Evolutionary conservation across 2,888 invertebrate species (phyloP), one percentile per base, ranked within the genome.

Genomic region (Eilema caniola): DNA sequence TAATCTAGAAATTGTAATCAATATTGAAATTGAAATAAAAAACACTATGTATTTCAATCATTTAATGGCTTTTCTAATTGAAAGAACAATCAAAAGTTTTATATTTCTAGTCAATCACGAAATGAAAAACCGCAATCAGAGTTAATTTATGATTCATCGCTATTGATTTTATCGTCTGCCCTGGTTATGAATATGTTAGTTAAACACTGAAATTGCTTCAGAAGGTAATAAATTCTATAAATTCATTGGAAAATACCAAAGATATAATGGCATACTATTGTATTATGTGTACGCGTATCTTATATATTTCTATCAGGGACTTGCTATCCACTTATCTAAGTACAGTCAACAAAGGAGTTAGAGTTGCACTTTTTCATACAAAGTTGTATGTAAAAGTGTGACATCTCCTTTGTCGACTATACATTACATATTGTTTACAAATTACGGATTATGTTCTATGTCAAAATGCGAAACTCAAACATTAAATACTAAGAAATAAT

Each of bases 21-120:
- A 31, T 28, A 28, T 25, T 59, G 25, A 59, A 59, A 25, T 59
- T 59, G 16, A n/a, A 61, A 4, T 20, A 3, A 20, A n/a, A 61
- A 61, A n/a, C 60, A 65, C 8, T 37, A 25, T 5, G 20, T 23
- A 23, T 24, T 24, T 33, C 23, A 57, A 33, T 65, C 16, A 56
- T 33, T 64, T 37, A 66, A 56, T 62, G 65, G 62, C 10, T 25
- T 61, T 53, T 66, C 33, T 57, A 66, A 66, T 56, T n/a, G 20
- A 20, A 25, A 12, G 14, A 62, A 37, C 56, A 62, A 70, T 56
- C 16, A 61, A 65, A 68, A 23, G 0, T 25, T 62, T 70, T 53
- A 60, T 56, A 61, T 62, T 56, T 56, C 37, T 16, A 12, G 56
- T 56, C 41, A 33, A 56, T 66, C 20, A 66, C 33, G 11, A 24